phyloP scores from a whole-genome alignment of 2,113 vertebrate genomes.

The Heliornis fulica region DNA sequence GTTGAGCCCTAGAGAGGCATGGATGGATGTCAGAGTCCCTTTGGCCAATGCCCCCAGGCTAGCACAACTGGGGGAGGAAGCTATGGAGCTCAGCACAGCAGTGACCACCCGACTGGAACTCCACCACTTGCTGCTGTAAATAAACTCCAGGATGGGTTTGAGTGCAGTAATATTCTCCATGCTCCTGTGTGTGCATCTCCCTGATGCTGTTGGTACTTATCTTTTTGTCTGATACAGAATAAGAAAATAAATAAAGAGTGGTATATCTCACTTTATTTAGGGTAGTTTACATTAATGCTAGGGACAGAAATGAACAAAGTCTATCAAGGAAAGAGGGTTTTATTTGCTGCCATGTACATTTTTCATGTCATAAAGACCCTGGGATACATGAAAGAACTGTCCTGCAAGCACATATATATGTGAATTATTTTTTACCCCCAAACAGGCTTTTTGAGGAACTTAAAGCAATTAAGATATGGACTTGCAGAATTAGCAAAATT shows the following conservation, averaged over 20 bases:
- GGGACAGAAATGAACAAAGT: background rate
- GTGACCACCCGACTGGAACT: background rate
- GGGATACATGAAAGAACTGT: background rate
- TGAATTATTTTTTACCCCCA: background rate
- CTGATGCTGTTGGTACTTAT: background rate
- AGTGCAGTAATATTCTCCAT: background rate
- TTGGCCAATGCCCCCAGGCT: background rate
- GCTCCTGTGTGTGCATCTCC: background rate
- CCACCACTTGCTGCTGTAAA: background rate
- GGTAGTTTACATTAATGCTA: background rate
- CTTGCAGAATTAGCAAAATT: background rate
- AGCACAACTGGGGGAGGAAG: background rate
- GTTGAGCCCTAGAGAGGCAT: background rate
- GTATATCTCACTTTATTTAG: background rate
- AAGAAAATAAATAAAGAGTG: background rate
- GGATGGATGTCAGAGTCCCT: background rate
- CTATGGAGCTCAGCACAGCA: background rate
- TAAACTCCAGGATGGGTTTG: accelerated
- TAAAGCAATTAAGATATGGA: background rate
- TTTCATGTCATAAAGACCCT: background rate
- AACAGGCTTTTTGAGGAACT: background rate
- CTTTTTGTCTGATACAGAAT: background rate
- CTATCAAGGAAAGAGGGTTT: background rate
- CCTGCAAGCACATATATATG: background rate
- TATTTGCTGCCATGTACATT: background rate